These are phyloP conservation scores for Dasyurus viverrinus DNA, from an alignment of 2,113 vertebrate genomes.

Conservation along the genomic window DNA sequence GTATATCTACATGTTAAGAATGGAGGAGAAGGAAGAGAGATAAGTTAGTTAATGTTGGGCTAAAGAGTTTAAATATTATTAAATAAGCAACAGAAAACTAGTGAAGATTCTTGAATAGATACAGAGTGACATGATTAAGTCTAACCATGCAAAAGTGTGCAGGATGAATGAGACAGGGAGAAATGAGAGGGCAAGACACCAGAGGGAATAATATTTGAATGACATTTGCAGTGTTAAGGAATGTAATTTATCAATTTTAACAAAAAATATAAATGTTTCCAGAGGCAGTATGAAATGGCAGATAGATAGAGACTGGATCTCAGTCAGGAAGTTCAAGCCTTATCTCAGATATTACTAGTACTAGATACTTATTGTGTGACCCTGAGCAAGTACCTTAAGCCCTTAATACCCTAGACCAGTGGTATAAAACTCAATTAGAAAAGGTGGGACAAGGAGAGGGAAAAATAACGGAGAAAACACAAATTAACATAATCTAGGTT, in stretches of 20 bases:
- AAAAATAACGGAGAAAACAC: neutral
- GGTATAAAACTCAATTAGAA: neutral
- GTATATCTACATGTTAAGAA: neutral
- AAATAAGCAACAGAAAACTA: neutral
- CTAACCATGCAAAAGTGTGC: neutral
- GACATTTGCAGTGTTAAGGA: neutral
- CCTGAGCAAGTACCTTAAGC: neutral
- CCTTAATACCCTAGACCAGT: neutral
- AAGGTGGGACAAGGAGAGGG: neutral
- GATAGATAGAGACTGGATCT: neutral
- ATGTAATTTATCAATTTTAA: neutral
- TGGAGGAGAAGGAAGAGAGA: neutral
- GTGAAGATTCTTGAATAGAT: neutral
- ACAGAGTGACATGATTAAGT: neutral
- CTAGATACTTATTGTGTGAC: neutral
- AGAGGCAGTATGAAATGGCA: neutral
- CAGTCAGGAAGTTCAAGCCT: neutral
- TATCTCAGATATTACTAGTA: neutral
- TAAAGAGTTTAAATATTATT: conserved; percentile 25
- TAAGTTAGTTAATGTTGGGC: neutral
- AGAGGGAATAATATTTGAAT: neutral
- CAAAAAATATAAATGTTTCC: neutral
- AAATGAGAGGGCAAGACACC: neutral
- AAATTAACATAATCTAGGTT: neutral
- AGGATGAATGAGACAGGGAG: neutral